Evolutionary conservation across 2,797 vertebrate genomes (phyloP), one percentile per base, ranked within the genome.

Genomic region (Pipistrellus pipistrellus): DNA sequence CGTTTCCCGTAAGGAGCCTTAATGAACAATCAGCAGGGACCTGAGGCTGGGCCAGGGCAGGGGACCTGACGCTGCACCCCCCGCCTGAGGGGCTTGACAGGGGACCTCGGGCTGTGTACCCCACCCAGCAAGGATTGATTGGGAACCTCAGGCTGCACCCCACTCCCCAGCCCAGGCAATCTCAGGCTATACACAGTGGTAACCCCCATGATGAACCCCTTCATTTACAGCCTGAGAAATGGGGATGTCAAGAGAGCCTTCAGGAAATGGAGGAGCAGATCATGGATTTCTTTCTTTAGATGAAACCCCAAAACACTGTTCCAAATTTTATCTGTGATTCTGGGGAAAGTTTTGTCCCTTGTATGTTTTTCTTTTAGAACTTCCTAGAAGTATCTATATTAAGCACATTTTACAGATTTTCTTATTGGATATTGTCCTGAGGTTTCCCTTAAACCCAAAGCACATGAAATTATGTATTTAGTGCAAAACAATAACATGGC

Each of bases 151-250:
- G 44, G 44, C 44, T 44, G 44, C 44, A 44, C 10, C 51, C 18
- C 6, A 17, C 17, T 1, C 51, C 51, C 6, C 17, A 0, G 5
- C 44, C 44, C 44, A 9, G 44, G 44, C 5, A 4, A 18, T 17
- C 17, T 53, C 51, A 53, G 51, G 18, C 17, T 20, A 3, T 90
- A 88, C 27, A 88, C 96, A 69, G 93, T 96, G 30, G 85, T 94
- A 35, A 91, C 89, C 38, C 85, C 83, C 81, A 62, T 86, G 69
- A 21, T 97, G 85, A 97, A 92, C 8, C 91, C 96, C 62, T 97
- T 97, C 66, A 95, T 97, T 87, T 97, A 97, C 4, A 97, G 87
- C 35, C 69, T 97, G 38, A 96, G 96, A 85, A 98, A 97, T 85
- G 53, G 73, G 2, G 94, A 95, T 51, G 66, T 96, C 72, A 97